These are phyloP conservation scores for Jaculus jaculus DNA, from an alignment of 2,113 vertebrate genomes.

Conservation along the genomic window DNA sequence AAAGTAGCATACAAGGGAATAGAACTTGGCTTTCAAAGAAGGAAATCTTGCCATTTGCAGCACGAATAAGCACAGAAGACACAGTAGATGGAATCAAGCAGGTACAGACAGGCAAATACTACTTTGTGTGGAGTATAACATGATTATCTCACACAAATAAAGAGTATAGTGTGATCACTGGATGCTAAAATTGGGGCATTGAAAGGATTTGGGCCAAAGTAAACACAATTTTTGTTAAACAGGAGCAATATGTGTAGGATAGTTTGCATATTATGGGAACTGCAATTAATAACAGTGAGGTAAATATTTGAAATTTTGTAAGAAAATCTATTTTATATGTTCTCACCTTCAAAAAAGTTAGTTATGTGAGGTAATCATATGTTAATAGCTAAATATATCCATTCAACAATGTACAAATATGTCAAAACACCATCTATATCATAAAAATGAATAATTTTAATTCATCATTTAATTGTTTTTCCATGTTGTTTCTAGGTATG, in stretches of 20 bases:
- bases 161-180: background rate
- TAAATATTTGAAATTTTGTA: background rate
- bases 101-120: background rate
- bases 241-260: background rate
- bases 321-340: background rate
- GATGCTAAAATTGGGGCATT: background rate
- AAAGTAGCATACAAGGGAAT: background rate
- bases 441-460: background rate
- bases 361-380: background rate
- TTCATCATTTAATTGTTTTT: too few relatives aligned
- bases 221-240: background rate
- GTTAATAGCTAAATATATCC: background rate
- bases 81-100: background rate
- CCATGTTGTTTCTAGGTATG: background rate
- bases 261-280: background rate
- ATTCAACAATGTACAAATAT: background rate
- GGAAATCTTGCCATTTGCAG: background rate
- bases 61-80: background rate
- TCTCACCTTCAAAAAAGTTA: background rate
- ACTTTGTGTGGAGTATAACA: background rate
- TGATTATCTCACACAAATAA: background rate
- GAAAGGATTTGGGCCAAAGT: background rate
- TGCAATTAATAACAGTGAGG: background rate
- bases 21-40: background rate
- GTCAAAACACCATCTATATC: background rate